Percentiles rank a stretch among this genome's conserved stretches.
Evolutionary conservation across 37 sponge, comb jelly and placozoan species (phyloP).

Genomic region (Chondrosia reniformis): DNA sequence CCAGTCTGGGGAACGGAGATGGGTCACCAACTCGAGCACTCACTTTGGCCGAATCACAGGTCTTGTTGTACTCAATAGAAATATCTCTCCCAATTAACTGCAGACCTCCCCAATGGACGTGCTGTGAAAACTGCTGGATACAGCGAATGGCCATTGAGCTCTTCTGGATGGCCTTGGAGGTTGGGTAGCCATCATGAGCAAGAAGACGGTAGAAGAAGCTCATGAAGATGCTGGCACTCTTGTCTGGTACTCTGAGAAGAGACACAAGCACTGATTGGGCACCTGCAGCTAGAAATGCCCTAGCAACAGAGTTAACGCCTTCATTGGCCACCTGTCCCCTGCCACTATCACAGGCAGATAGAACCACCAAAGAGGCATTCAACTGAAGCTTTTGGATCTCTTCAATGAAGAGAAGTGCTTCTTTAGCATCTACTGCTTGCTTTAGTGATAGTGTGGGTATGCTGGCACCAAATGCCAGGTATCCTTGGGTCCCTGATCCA

Average conservation of each 20-base stretch:
- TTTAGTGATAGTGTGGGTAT: not conserved
- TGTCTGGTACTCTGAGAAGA: constrained; percentile 27
- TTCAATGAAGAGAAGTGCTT: not conserved
- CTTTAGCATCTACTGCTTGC: not conserved
- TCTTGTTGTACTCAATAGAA: not conserved
- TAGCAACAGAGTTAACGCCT: constrained; percentile 22
- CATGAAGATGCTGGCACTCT: constrained; percentile 34
- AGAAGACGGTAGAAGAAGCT: constrained; percentile 22
- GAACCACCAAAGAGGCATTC: constrained; percentile 11
- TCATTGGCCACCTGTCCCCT: constrained; percentile 10
- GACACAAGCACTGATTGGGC: constrained; percentile 35
- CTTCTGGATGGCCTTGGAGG: constrained; percentile 32
- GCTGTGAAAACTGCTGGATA: constrained; percentile 55
- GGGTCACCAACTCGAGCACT: constrained; percentile 4
- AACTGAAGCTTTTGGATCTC: constrained; percentile 8
- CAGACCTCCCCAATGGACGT: constrained; percentile 78
- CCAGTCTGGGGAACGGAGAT: constrained; percentile 49
- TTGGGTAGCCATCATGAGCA: constrained; percentile 9
- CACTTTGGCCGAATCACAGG: not conserved
- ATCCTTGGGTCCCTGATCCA: not conserved
- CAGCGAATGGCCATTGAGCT: constrained; percentile 64
- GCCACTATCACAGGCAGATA: constrained; percentile 12
- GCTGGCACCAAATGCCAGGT: constrained; percentile 3
- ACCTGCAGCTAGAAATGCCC: constrained; percentile 33
- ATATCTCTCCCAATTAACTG: constrained; percentile 76